Evolutionary conservation across 2,797 vertebrate species (phyloP), one percentile per base, ranked within the genome.

Genomic region (Microtus agrestis): DNA sequence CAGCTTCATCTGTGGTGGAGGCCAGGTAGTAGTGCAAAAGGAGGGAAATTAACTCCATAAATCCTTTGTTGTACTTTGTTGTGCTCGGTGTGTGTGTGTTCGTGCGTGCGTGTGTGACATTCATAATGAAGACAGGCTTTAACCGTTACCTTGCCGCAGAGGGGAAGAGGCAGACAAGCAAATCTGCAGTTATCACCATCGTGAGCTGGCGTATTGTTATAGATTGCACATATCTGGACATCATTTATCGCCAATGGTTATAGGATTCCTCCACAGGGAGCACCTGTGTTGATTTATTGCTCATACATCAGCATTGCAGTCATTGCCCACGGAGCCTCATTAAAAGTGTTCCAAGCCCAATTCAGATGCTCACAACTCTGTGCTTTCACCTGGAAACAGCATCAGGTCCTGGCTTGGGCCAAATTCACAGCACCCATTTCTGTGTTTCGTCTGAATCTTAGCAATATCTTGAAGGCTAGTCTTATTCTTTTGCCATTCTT

Each of bases 371-470:
- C 2, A 5, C 17, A 34, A 15, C 17, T 43, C 23, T 29, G 34
- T 14, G 3, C 6, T 78, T n/a, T 93, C 78, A 69, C 31, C 14
- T 71, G 67, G 89, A 81, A 73, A 91, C 2, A 59, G 67, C 29
- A 87, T 81, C 37, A 46, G 54, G 87, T 9, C 43, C 29, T 34
- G 61, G 73, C 48, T 25, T 34, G 61, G 78, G 56, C 82, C 46
- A 29, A 43, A n/a, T 74, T 48, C 56, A 69, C 15, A 71, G 56
- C 15, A 9, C 10, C 54, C 69, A 37, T 69, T 27, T 65, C 78
- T 63, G 69, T 29, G 56, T 69, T 56, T 79, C 54, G 86, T 78
- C 14, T 1, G 12, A 92, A 81, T 95, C 95, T 82, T 89, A 95
- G 94, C 77, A 97, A 88, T 2, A 0, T 43, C 56, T 79, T 43